A percentile compares a stretch with the other conserved stretches of the same genome.
Conservation (phyloP, 2,797 vertebrate genomes). For the Morelia viridis region DNA sequence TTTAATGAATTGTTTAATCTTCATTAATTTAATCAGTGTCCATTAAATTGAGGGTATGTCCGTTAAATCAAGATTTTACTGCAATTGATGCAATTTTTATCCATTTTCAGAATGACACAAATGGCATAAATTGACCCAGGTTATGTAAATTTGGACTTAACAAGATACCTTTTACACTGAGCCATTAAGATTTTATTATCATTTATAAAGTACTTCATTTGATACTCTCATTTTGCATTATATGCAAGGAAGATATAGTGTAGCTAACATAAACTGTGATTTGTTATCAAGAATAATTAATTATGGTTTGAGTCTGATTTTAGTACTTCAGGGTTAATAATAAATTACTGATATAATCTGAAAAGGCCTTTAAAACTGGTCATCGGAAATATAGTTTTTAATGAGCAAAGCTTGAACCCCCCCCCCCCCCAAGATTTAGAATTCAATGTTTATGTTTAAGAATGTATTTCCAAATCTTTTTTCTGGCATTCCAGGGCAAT, state of each 20-base stretch:
- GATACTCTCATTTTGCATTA: not conserved
- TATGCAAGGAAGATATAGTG: not conserved
- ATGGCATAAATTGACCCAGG: not conserved
- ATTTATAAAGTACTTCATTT: not conserved
- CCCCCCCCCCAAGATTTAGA: not conserved
- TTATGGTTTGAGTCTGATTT: not conserved
- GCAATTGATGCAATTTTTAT: not conserved
- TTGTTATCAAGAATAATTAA: not conserved
- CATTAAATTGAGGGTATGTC: not conserved
- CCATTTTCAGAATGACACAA: not conserved
- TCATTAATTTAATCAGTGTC: not conserved
- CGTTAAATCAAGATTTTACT: not conserved
- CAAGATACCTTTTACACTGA: not conserved
- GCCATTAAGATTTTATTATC: not conserved
- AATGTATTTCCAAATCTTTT: not conserved
- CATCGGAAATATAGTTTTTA: not conserved
- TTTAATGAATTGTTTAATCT: no score
- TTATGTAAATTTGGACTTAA: not conserved
- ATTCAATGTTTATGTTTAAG: conserved; percentile 2
- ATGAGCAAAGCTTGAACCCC: not conserved
- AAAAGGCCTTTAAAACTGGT: not conserved
- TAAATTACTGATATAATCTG: not conserved
- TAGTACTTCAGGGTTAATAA: not conserved
- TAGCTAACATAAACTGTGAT: not conserved
- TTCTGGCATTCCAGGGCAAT: conserved; percentile 10